Evolutionary conservation across 2,888 invertebrate genomes (phyloP), one percentile per base, ranked within the genome.

Genomic region (Meloe dianella): DNA sequence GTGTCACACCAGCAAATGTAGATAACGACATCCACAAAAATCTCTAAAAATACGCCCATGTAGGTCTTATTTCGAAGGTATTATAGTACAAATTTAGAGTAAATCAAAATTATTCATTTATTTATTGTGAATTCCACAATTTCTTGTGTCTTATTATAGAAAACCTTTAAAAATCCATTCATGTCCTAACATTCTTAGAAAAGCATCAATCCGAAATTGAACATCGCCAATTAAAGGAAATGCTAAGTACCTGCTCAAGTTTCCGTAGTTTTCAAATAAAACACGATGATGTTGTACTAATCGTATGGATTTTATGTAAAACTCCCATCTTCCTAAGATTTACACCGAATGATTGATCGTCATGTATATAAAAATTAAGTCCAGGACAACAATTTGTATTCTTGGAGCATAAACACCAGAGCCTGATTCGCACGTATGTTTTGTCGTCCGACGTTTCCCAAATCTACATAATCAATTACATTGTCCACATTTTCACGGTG

Each of bases 241-340:
- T 8, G 79, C 78, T 1, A 79, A 77, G 69, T 79, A 77, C 74
- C 51, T 51, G 62, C 63, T 9, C 27, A 35, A 9, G 63, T 54
- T 4, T 38, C 30, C 1, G 2, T 24, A 24, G 32, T 61, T 4
- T 67, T 65, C 1, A 65, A 57, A 14, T 90, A 78, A 92, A 94
- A 75, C 89, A 92, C 0, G 93, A 90, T 5, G 93, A 91, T 32
- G 82, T 85, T 14, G 84, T 73, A 20, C 92, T 90, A 0, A 90
- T 85, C 10, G 92, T 93, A 56, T 87, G 84, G 14, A 94, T 86
- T 80, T 87, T 88, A 79, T 94, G 93, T 74, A 91, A 90, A 22
- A 81, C 83, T 29, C 88, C 90, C 9, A 88, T 82, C 61, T 83
- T 83, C 2, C 72, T 66, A n/a, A 86, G 67, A 60, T 79, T 80